These are phyloP conservation scores for Eristalis pertinax DNA, from an alignment of 2,888 invertebrate genomes.

Conservation along the genomic window DNA sequence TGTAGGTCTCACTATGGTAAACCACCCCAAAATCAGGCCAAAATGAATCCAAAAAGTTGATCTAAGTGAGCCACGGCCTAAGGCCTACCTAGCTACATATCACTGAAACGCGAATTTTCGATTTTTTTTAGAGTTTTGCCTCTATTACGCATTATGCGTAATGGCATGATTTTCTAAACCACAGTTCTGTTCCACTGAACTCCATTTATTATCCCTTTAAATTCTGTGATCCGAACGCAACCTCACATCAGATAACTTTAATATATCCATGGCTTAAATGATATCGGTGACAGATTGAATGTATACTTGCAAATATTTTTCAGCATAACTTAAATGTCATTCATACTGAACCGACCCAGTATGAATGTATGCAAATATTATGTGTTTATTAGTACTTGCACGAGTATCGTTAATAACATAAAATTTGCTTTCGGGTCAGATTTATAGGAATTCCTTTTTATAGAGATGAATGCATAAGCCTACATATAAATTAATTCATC, in stretches of 20 bases:
- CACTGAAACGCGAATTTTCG: too few relatives aligned
- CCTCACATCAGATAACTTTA: background rate
- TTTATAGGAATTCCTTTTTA: background rate
- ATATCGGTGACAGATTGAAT: background rate
- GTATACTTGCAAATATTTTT: background rate
- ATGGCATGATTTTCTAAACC: too few relatives aligned
- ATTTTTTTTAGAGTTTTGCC: too few relatives aligned
- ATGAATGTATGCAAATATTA: background rate
- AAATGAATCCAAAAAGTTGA: too few relatives aligned
- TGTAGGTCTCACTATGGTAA: too few relatives aligned
- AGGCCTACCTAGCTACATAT: too few relatives aligned
- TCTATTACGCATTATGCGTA: too few relatives aligned
- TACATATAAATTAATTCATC: conserved; percentile 18
- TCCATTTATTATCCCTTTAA: background rate
- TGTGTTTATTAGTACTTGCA: background rate
- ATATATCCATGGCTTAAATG: background rate
- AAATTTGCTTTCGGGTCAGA: background rate
- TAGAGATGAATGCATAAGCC: background rate
- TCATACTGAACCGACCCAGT: background rate
- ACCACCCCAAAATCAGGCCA: too few relatives aligned
- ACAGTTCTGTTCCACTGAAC: too few relatives aligned
- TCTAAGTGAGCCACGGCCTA: too few relatives aligned
- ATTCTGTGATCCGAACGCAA: background rate
- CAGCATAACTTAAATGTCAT: background rate
- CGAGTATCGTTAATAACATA: background rate